Percentiles rank a stretch among this genome's conserved stretches.
Conservation (phyloP, 1,140 invertebrate genomes). For the Heliconius eleuchia region DNA sequence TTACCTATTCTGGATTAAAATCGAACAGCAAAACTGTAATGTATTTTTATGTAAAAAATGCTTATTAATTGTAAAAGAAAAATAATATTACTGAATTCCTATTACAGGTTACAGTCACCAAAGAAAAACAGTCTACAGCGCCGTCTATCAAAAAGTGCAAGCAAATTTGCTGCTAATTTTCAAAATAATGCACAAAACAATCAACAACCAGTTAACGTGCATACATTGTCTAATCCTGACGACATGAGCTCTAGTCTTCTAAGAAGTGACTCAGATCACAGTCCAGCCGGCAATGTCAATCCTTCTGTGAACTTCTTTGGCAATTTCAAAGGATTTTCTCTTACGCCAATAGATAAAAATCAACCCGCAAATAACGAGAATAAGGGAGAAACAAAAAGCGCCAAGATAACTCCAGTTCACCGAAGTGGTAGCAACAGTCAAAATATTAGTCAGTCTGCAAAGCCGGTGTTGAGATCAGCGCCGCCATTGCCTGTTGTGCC, state of each 20-base stretch:
- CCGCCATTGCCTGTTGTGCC: constrained; percentile 78
- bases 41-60: not conserved
- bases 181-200: constrained; percentile 59
- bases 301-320: constrained; percentile 86
- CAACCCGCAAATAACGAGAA: constrained; percentile 58
- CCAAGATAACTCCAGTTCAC: constrained; percentile 73
- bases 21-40: not conserved
- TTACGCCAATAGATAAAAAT: constrained; percentile 85
- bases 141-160: constrained; percentile 71
- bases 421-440: constrained; percentile 69
- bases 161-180: constrained; percentile 74
- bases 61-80: not conserved
- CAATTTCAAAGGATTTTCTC: constrained; percentile 91
- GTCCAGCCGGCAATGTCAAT: constrained; percentile 78
- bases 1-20: no score
- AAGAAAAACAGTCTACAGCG: constrained; percentile 74
- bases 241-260: constrained; percentile 84
- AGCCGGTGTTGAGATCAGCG: constrained; percentile 69
- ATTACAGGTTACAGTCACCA: constrained; percentile 71
- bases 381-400: constrained; percentile 52
- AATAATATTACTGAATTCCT: constrained; percentile 11
- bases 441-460: constrained; percentile 61
- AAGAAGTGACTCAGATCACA: constrained; percentile 77
- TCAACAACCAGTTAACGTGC: constrained; percentile 79
- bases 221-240: constrained; percentile 82